Percentiles rank a stretch among this genome's conserved stretches.
Evolutionary conservation across 2,888 invertebrate genomes (phyloP).

Genomic region (Drosophila siamana): DNA sequence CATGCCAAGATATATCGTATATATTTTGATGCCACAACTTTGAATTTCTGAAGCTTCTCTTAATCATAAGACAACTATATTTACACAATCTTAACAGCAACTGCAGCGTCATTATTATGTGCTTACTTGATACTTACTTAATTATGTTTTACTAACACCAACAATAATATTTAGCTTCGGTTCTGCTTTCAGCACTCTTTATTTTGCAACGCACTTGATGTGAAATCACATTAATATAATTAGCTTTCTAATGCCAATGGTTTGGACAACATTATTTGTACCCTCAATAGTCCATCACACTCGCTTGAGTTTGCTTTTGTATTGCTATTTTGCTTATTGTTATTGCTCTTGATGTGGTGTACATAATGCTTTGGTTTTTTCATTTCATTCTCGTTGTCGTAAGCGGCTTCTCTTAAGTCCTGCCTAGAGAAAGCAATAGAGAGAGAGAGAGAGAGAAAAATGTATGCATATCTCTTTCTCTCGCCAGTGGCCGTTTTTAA

Average conservation of each 20-base stretch:
- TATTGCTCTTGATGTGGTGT: constrained; percentile 29
- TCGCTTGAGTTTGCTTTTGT: constrained; percentile 3
- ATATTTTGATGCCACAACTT: too few relatives aligned
- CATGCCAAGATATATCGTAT: too few relatives aligned
- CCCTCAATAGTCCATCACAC: neutral
- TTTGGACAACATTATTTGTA: neutral
- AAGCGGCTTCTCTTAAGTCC: constrained; percentile 52
- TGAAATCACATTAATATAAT: too few relatives aligned
- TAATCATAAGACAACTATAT: too few relatives aligned
- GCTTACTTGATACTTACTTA: too few relatives aligned
- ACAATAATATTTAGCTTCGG: too few relatives aligned
- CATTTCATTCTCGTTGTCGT: constrained; percentile 53
- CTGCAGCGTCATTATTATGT: too few relatives aligned
- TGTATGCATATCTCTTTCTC: neutral
- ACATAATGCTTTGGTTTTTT: constrained; percentile 48
- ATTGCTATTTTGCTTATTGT: constrained; percentile 28
- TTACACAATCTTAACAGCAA: too few relatives aligned
- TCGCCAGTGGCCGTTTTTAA: constrained; percentile 57
- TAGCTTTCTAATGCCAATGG: neutral
- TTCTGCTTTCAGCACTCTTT: too few relatives aligned
- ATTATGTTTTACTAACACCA: too few relatives aligned
- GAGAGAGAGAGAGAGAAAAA: neutral
- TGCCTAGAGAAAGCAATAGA: constrained; percentile 9
- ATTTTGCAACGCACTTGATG: too few relatives aligned
- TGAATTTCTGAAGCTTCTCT: too few relatives aligned